A percentile compares a stretch with the other conserved stretches of the same genome.
phyloP scores from a whole-genome alignment of 2,888 invertebrate genomes.

The Pandemis cinnamomeana region DNA sequence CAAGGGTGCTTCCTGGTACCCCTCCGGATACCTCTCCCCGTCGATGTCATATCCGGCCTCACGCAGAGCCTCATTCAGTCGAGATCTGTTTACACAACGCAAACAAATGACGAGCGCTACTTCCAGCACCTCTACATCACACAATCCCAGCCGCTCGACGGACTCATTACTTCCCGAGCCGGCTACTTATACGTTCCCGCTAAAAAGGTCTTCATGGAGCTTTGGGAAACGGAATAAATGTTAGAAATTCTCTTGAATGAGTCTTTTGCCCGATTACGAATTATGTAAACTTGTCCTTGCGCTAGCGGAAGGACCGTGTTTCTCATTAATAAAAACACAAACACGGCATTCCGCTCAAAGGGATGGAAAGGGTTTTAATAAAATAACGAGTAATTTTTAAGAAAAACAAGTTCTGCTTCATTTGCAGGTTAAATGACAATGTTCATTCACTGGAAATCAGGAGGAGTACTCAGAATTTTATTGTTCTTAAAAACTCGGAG shows the following conservation, averaged over 20 bases:
- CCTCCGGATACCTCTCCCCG: constrained; percentile 94
- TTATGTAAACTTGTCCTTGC: constrained; percentile 4
- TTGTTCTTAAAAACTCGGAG: not conserved
- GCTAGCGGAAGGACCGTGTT: constrained; percentile 40
- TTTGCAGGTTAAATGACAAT: constrained; percentile 3
- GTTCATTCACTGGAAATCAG: constrained; percentile 2
- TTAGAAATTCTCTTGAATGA: constrained; percentile 6
- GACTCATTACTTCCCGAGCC: constrained; percentile 16
- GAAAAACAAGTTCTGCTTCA: constrained; percentile 11
- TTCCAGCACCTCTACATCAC: constrained; percentile 15
- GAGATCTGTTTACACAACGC: constrained; percentile 80
- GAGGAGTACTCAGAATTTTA: constrained; percentile 2
- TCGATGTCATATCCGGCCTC: constrained; percentile 94
- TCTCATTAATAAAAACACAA: constrained; percentile 42
- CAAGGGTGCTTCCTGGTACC: constrained; percentile 98
- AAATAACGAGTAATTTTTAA: constrained; percentile 10
- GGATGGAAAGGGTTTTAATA: not conserved
- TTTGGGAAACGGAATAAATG: constrained; percentile 5
- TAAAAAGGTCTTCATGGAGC: constrained; percentile 12
- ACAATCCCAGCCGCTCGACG: constrained; percentile 20
- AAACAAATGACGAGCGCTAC: constrained; percentile 47
- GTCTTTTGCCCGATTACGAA: constrained; percentile 3
- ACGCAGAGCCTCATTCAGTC: constrained; percentile 92
- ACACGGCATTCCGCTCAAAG: not conserved
- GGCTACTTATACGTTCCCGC: constrained; percentile 8